Evolutionary conservation across 2,797 vertebrate species (phyloP).

Genomic region (Oryzias sinensis): DNA sequence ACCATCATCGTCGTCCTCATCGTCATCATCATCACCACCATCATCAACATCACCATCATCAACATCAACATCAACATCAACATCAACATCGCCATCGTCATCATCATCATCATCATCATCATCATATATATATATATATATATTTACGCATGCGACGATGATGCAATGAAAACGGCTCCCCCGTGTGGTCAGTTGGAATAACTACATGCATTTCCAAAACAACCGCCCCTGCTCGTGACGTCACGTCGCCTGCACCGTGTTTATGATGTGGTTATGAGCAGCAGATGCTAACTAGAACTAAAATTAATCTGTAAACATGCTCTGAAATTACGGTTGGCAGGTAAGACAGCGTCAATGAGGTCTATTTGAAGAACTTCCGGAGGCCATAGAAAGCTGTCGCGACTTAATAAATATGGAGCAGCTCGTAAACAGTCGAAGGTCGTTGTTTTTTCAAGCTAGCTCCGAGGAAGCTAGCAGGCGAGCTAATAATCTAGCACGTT

Average conservation of each 20-base stretch:
- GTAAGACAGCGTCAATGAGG: slow-evolving; percentile 35
- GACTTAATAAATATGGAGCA: slow-evolving; percentile 12
- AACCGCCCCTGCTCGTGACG: slow-evolving; percentile 44
- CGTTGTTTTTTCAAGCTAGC: slow-evolving; percentile 30
- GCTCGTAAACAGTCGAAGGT: slow-evolving; percentile 56
- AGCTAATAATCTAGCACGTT: slow-evolving; percentile 53
- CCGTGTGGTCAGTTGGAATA: neutral
- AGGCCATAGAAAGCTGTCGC: neutral
- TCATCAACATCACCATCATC: too few species aligned
- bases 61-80: too few species aligned
- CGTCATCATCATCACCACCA: too few species aligned
- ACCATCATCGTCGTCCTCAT: too few species aligned
- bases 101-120: too few species aligned
- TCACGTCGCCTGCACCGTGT: slow-evolving; percentile 45
- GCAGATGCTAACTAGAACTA: slow-evolving; percentile 50
- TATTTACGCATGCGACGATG: too few species aligned
- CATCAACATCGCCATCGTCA: too few species aligned
- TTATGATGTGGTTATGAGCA: slow-evolving; percentile 53
- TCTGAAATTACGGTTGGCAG: slow-evolving; percentile 54
- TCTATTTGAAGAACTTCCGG: too few species aligned
- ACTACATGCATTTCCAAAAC: slow-evolving; percentile 23
- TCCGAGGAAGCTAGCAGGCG: slow-evolving; percentile 30
- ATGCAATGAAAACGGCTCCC: too few species aligned
- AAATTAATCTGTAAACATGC: slow-evolving; percentile 61
- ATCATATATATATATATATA: too few species aligned